Evolutionary conservation across 2,888 invertebrate species (phyloP), one percentile per base, ranked within the genome.

Genomic region (Oithona nana): DNA sequence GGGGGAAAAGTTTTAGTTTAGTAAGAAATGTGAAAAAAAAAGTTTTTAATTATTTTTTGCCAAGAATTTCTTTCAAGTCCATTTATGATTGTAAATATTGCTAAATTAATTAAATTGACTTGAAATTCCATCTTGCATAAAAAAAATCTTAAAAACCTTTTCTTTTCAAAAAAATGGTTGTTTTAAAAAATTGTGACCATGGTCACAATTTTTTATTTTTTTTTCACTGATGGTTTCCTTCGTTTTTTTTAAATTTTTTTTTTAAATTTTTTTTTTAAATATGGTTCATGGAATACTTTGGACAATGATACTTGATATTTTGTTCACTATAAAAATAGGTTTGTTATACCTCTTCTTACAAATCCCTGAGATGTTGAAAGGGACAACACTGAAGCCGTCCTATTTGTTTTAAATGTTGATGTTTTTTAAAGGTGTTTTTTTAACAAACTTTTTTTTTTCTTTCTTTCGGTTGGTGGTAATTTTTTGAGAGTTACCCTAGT

Each of bases 1-100:
- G 54, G 54, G 54, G 54, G 26, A 54, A 54, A 54, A 22, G 22
- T 49, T n/a, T 49, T 49, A n/a, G 20, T 20, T n/a, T 49, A 49
- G 20, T 20, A n/a, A 49, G 22, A 49, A 49, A 49, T n/a, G 20
- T n/a, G 50, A 2, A 20, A n/a, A 3, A 3, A 49, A 49, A 3
- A n/a, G 50, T 22, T 8, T 49, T 22, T 20, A 20, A 49, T 8
- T 49, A n/a, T 49, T 20, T 2, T 49, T 49, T 49, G 3, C 3
- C 22, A 4, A 20, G n/a, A 20, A 20, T 49, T 49, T 49, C 50
- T 20, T 22, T 49, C n/a, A n/a, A 49, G 8, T n/a, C 50, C n/a
- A 49, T 20, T 49, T 49, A 20, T 20, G 39, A 39, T n/a, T n/a
- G n/a, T n/a, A n/a, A n/a, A n/a, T n/a, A n/a, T n/a, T n/a, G n/a